Evolutionary conservation across 2,888 invertebrate genomes (phyloP).

Genomic region (Siphonodentalium dalli): DNA sequence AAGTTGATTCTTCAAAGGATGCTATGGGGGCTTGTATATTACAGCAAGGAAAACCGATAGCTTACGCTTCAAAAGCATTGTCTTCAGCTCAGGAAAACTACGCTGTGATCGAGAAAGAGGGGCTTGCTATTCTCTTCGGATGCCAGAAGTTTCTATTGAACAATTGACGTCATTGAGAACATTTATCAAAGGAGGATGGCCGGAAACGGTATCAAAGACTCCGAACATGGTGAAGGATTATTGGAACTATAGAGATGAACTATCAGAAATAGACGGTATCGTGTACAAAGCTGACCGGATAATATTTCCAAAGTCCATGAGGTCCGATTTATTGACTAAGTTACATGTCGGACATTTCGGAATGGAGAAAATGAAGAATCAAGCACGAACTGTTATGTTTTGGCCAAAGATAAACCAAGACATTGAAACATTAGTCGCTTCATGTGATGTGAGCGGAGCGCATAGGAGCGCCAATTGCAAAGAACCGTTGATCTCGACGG

Average conservation of each 20-base stretch:
- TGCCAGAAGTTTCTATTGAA: constrained; percentile 18
- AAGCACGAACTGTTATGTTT: constrained; percentile 28
- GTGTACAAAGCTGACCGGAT: constrained; percentile 18
- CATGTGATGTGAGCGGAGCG: constrained; percentile 20
- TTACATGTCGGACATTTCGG: constrained; percentile 33
- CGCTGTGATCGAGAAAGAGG: constrained; percentile 34
- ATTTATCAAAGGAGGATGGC: constrained; percentile 17
- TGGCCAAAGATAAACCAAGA: constrained; percentile 28
- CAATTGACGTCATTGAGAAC: not conserved
- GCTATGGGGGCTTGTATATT: constrained; percentile 21
- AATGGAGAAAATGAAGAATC: constrained; percentile 19
- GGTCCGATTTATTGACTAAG: constrained; percentile 21
- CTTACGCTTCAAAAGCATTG: constrained; percentile 26
- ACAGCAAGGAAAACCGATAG: constrained; percentile 24
- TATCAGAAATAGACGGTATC: constrained; percentile 6
- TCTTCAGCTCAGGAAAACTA: constrained; percentile 24
- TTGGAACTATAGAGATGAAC: not conserved
- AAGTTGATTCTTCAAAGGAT: constrained; percentile 20
- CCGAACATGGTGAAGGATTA: not conserved
- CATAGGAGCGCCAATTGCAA: constrained; percentile 22
- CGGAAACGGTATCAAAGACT: constrained; percentile 8
- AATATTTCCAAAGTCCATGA: constrained; percentile 23
- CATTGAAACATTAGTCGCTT: constrained; percentile 23
- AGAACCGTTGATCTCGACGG: constrained; percentile 26
- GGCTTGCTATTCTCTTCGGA: constrained; percentile 24